These are phyloP conservation scores for Tokudaia muenninki DNA, from an alignment of 2,797 vertebrate genomes.

Conservation along the genomic window DNA sequence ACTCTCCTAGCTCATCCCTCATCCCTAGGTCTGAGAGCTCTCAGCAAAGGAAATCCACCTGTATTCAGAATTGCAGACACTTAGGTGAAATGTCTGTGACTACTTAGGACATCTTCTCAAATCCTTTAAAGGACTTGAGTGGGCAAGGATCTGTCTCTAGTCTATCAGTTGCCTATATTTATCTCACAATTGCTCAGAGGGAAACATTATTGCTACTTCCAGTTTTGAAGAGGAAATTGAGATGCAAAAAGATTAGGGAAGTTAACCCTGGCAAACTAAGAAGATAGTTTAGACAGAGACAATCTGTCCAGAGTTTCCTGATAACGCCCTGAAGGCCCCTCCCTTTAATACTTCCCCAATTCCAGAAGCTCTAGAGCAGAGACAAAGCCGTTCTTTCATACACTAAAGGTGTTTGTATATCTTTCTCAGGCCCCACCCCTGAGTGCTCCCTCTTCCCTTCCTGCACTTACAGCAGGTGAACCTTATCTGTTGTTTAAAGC, in stretches of 20 bases:
- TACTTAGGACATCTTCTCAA: background rate
- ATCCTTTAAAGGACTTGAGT: background rate
- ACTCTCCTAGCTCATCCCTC: background rate
- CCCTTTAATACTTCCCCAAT: constrained; percentile 21
- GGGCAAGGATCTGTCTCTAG: background rate
- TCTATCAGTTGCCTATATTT: background rate
- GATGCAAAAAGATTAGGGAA: background rate
- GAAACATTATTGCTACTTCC: background rate
- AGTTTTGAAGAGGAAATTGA: background rate
- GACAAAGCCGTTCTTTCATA: constrained; percentile 76
- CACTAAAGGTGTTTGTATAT: constrained; percentile 35
- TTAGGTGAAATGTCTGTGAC: background rate
- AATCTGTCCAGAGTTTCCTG: background rate
- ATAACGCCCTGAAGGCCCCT: background rate
- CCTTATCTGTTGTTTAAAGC: constrained; percentile 77
- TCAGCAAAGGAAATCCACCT: too few relatives aligned
- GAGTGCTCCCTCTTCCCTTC: background rate
- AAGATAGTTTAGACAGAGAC: background rate
- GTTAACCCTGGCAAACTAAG: background rate
- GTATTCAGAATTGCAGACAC: background rate
- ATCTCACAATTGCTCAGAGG: background rate
- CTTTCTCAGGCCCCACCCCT: constrained; percentile 19
- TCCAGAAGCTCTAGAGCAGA: constrained; percentile 52
- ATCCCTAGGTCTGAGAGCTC: fast-evolving
- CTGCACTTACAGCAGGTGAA: constrained; percentile 41